Conservation (phyloP, 1,140 invertebrate genomes). For the Orchestia grillus region DNA sequence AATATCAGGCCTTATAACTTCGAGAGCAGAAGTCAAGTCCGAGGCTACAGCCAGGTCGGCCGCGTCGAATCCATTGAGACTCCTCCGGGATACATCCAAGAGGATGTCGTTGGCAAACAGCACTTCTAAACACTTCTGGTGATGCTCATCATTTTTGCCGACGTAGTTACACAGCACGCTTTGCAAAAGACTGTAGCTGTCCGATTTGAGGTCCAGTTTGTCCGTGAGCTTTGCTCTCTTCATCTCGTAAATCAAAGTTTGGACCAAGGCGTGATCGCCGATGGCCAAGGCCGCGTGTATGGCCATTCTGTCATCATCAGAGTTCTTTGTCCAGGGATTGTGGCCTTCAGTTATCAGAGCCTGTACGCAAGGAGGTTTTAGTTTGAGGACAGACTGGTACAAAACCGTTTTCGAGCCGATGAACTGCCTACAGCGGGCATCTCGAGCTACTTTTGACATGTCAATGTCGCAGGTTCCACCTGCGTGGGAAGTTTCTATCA, state of each 20-base stretch:
- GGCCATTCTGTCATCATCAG: slow-evolving; percentile 17
- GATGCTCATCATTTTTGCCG: background rate
- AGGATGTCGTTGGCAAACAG: background rate
- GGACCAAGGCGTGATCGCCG: background rate
- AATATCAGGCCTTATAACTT: background rate
- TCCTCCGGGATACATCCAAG: background rate
- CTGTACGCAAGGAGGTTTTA: background rate
- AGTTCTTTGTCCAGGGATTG: background rate
- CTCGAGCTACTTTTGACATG: background rate
- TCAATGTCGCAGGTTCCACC: background rate
- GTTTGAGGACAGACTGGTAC: background rate
- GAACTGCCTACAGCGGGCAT: background rate
- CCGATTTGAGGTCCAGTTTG: background rate
- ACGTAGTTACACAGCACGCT: background rate
- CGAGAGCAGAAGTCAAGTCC: background rate
- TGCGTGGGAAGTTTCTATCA: background rate
- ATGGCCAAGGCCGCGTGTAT: slow-evolving; percentile 4
- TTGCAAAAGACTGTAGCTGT: slow-evolving; percentile 11
- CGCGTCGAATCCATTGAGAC: background rate
- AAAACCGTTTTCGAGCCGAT: slow-evolving; percentile 6
- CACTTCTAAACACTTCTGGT: background rate
- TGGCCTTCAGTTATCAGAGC: background rate
- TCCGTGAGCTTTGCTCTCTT: background rate
- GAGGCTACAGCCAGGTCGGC: background rate
- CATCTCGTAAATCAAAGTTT: background rate